Base-by-base conservation (phyloP, 2,797 vertebrate species). In the Sebastes taczanowskii region DNA sequence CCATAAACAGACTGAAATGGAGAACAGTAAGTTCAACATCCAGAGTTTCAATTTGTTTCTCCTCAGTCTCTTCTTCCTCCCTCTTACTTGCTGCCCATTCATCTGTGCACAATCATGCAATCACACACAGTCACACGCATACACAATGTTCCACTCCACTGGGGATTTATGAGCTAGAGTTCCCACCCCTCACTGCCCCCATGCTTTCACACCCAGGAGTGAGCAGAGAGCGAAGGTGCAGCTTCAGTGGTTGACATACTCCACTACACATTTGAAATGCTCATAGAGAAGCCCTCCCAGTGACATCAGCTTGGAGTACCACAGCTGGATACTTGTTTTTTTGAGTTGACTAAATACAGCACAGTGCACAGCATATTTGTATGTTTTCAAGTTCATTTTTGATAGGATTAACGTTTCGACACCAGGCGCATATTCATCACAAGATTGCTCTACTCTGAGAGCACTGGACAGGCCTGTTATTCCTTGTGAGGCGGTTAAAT, bases 171-270 rank as follows among this genome's bases (percentile, higher is more conserved):
- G 63, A 75, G 61, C 49, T 49, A 5, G 18, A 53, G 68, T 66
- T 63, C 52, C 56, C 55, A 65, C 77, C 61, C 61, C 52, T 25
- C 9, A 35, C 66, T 35, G 46, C 75, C 74, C 80, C 65, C 3
- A 68, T 74, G 53, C 77, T 72, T 82, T 83, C 70, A 81, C 85
- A 82, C 64, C 58, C 66, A 77, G 62, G 30, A 62, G 77, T 64
- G 70, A 85, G 81, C 56, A 67, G 42, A 61, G 74, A 80, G 72
- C 62, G 64, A 65, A 65, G 83, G 63, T 80, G 76, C 60, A 82
- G 82, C 82, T 72, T 75, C 80, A 76, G 80, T 67, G 71, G 76
- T 82, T 81, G 78, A 87, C 61, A 86, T 68, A 81, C 77, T 73
- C 70, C 53, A 74, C 70, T 74, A 78, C 85, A 87, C 75, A 74